Percentiles rank a stretch among this genome's conserved stretches.
phyloP scores from a whole-genome alignment of 1,140 invertebrate genomes.

The Elymnias hypermnestra region DNA sequence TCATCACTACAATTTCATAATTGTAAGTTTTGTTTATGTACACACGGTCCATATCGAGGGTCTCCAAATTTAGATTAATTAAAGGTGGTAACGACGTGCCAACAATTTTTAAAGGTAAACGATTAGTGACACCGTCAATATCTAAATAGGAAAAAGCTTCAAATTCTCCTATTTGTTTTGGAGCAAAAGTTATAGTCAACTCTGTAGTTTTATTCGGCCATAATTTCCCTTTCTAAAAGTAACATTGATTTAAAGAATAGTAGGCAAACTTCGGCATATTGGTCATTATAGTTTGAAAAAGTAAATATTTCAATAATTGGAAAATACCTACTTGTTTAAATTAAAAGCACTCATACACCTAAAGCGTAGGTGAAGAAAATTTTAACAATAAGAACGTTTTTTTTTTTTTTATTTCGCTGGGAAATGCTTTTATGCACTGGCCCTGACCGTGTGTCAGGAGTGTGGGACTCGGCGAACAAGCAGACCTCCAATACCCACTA shows the following conservation, averaged over 20 bases:
- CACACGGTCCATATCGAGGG: slow-evolving; percentile 56
- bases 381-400: background rate
- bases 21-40: slow-evolving; percentile 63
- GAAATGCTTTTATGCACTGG: no score
- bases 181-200: slow-evolving; percentile 55
- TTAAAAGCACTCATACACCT: no score
- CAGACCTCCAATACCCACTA: no score
- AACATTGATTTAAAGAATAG: no score
- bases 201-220: slow-evolving; percentile 60
- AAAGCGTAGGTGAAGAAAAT: no score
- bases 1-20: slow-evolving; percentile 58
- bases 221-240: slow-evolving; percentile 51
- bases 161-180: slow-evolving; percentile 57
- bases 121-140: slow-evolving; percentile 48
- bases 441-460: no score
- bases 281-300: no score
- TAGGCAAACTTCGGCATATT: no score
- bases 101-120: slow-evolving; percentile 44
- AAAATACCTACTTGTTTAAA: no score
- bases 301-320: no score
- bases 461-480: no score
- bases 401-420: background rate
- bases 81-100: slow-evolving; percentile 54
- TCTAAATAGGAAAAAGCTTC: slow-evolving; percentile 50
- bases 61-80: slow-evolving; percentile 57